These are phyloP conservation scores for Periophthalmus modestus DNA, from an alignment of 2,113 vertebrate genomes.

Conservation along the genomic window DNA sequence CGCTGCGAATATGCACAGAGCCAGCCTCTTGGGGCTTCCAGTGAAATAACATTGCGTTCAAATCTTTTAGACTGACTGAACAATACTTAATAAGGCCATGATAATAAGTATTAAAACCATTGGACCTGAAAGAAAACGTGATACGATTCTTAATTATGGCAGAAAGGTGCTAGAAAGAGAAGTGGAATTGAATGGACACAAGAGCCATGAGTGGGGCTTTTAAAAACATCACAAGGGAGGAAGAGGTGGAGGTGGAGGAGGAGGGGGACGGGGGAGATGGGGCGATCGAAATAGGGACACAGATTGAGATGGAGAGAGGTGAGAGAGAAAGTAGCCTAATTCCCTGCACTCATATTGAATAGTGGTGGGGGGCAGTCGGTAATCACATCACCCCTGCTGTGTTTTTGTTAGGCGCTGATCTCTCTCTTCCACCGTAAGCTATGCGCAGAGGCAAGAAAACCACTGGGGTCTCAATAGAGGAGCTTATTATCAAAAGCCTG, in stretches of 20 bases:
- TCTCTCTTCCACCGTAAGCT: constrained; percentile 19
- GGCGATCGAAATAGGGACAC: constrained; percentile 33
- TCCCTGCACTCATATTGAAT: constrained; percentile 51
- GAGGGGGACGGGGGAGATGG: constrained; percentile 35
- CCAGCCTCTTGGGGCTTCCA: constrained; percentile 28
- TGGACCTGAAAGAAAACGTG: constrained; percentile 75
- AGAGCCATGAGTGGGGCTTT: constrained; percentile 22
- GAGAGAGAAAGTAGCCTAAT: constrained; percentile 51
- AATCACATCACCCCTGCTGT: constrained; percentile 56
- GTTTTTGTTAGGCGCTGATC: constrained; percentile 48
- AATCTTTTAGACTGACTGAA: constrained; percentile 64
- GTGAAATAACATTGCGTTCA: constrained; percentile 65
- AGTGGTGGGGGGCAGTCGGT: constrained; percentile 39
- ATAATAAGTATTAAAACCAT: constrained; percentile 78
- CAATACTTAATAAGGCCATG: constrained; percentile 76
- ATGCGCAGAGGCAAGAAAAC: constrained; percentile 4
- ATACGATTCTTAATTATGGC: constrained; percentile 63
- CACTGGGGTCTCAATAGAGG: constrained; percentile 13
- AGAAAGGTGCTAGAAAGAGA: constrained; percentile 1
- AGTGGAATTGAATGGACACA: constrained; percentile 2
- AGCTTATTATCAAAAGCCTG: constrained; percentile 46
- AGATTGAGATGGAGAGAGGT: constrained; percentile 44
- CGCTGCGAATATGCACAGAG: not conserved
- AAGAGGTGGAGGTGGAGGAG: constrained; percentile 8
- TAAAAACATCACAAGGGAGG: constrained; percentile 28